Evolutionary conservation across 1,140 invertebrate species (phyloP), one percentile per base, ranked within the genome.

Genomic region (Apocrypta bakeri): DNA sequence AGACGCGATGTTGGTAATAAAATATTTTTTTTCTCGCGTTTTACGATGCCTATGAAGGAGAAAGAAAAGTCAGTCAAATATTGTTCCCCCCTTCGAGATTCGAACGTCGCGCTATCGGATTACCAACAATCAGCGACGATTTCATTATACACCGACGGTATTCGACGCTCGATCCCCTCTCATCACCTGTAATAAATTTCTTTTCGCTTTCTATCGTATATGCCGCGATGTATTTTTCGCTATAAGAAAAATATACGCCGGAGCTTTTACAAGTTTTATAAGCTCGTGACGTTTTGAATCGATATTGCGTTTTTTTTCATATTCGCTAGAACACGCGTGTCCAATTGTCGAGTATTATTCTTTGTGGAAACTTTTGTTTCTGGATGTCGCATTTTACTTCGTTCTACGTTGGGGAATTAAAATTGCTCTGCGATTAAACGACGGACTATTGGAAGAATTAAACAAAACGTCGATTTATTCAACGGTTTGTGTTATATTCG

Each of bases 241-340:
- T 73, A 37, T 76, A 82, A 82, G 72, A 69, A 82, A 76, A 75
- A 31, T 68, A 24, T 25, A 27, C 31, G 61, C 48, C 72, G 14
- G 31, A 56, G 17, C 21, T 75, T 81, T 81, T 75, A 75, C 79
- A 81, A 81, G 33, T 81, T 81, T 81, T 48, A 81, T 75, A 29
- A 75, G 66, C 37, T 75, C 72, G 12, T 31, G 25, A 24, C 69
- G 33, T 71, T 40, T 74, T 42, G 24, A 74, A 81, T 81, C 79
- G 74, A 81, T 81, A 81, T 81, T 74, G 27, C 79, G 74, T 31
- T 25, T 64, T 73, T 81, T 81, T 81, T 81, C n/a, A 80, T 73
- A 56, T 29, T 73, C 48, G 29, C 40, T n/a, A n/a, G 29, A 73
- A 64, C 48, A 21, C 27, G 27, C 1, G 61, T 1, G 25, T 66